Base-by-base conservation (phyloP, 1,140 invertebrate genomes). In the Lucilia sericata region DNA sequence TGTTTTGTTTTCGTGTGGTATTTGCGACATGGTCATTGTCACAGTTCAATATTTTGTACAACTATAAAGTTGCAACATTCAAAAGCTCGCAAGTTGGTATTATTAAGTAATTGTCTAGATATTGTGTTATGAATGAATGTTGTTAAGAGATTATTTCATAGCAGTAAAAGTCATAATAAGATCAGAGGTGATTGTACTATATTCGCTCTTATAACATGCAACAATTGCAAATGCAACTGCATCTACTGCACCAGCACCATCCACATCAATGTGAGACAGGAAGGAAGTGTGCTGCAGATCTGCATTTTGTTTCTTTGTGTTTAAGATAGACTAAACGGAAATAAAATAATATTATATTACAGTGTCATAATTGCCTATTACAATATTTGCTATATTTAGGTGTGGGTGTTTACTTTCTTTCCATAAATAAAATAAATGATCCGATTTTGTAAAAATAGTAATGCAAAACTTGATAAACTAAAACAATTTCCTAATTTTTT, bases 21-120 rank as follows among this genome's bases (percentile, higher is more conserved):
- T 17, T 12, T n/a, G 74, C 34, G 10, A 78, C 75, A 78, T 42
- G 34, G 75, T 78, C 75, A 78, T 78, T 78, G 75, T 47, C 75
- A 78, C 42, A 47, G 75, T 78, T 78, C 75, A 78, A 34, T 42
- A 42, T 42, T 76, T 76, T 60, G 55, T 60, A 14, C 14, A 60
- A 60, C 42, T 42, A 60, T n/a, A 60, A 60, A 7, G 55, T 60
- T 60, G 55, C 55, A 60, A 17, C 55, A 60, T 60, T 17, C 55
- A 60, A 60, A 14, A 17, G 14, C 12, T 42, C 5, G 55, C 14
- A 60, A 5, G 13, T 60, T 5, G 10, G 55, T 60, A 2, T 60
- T 60, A 60, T 60, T 60, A 60, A 17, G 55, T 60, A 60, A 60
- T 60, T 60, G 55, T 14, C 2, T 5, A 60, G 55, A 60, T 60